A percentile compares a stretch with the other conserved stretches of the same genome.
Evolutionary conservation across 2,797 vertebrate genomes (phyloP).

Genomic region (Tiaroga cobitis): DNA sequence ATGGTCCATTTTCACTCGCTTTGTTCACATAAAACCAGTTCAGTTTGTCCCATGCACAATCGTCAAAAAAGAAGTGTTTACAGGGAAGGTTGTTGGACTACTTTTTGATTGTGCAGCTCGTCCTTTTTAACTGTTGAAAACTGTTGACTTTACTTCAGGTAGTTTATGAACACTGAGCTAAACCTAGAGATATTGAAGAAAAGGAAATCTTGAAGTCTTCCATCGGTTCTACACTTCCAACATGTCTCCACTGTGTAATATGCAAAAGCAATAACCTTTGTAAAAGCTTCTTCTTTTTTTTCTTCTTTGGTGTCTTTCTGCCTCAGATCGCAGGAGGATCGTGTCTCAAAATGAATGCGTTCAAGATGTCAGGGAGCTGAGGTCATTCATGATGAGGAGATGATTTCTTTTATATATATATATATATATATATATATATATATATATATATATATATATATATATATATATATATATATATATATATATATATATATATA

Average conservation of each 20-base stretch:
- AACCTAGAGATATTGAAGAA: slow-evolving; percentile 70
- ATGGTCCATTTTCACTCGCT: slow-evolving; percentile 76
- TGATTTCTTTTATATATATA: slow-evolving; percentile 61
- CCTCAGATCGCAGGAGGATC: slow-evolving; percentile 70
- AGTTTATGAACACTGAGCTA: slow-evolving; percentile 87
- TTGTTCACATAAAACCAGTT: slow-evolving; percentile 71
- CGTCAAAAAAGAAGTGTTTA: slow-evolving; percentile 81
- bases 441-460: slow-evolving; percentile 43
- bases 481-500: too few species aligned
- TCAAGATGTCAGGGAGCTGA: slow-evolving; percentile 77
- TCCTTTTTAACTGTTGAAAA: slow-evolving; percentile 77
- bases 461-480: background rate
- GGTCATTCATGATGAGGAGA: slow-evolving; percentile 69
- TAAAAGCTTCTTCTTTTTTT: slow-evolving; percentile 65
- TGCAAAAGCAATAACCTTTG: slow-evolving; percentile 84
- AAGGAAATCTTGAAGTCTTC: slow-evolving; percentile 81
- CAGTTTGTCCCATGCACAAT: slow-evolving; percentile 73
- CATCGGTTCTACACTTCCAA: slow-evolving; percentile 78
- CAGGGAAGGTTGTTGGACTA: slow-evolving; percentile 82
- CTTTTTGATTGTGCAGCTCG: slow-evolving; percentile 82
- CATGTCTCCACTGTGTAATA: slow-evolving; percentile 83
- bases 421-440: too few species aligned
- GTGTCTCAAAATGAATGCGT: slow-evolving; percentile 67
- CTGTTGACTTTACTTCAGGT: slow-evolving; percentile 80
- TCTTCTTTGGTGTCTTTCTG: slow-evolving; percentile 69